Percentiles rank a stretch among this genome's conserved stretches.
These are phyloP conservation scores for Diarsia mendica DNA, from an alignment of 2,888 invertebrate species.

Conservation along the genomic window DNA sequence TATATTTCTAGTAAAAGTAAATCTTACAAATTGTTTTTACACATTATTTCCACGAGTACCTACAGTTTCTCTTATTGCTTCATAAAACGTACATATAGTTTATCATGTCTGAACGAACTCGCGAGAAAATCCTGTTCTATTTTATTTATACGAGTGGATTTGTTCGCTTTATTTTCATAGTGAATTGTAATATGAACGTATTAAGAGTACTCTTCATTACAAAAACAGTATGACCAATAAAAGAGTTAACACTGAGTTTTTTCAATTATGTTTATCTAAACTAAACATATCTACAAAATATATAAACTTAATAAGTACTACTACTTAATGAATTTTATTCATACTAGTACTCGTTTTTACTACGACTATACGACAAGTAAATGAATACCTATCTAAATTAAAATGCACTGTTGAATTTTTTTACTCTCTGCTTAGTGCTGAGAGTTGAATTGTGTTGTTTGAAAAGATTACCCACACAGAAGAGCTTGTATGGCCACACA, in stretches of 20 bases:
- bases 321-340: neutral
- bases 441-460: neutral
- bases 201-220: too few relatives aligned
- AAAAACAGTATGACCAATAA: too few relatives aligned
- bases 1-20: constrained; percentile 20
- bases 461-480: neutral
- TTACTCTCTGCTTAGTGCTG: neutral
- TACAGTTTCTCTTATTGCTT: constrained; percentile 31
- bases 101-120: constrained; percentile 11
- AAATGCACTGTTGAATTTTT: neutral
- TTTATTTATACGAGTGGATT: constrained; percentile 1
- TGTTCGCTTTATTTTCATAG: neutral
- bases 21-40: constrained; percentile 31
- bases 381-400: neutral
- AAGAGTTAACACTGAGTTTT: too few relatives aligned
- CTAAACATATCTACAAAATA: too few relatives aligned
- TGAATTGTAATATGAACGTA: neutral
- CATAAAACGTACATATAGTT: constrained; percentile 29
- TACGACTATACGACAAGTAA: fast-evolving
- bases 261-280: too few relatives aligned
- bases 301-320: too few relatives aligned
- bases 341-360: neutral
- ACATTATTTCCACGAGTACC: constrained; percentile 18
- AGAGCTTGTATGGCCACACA: neutral
- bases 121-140: constrained; percentile 12